phyloP scores from a whole-genome alignment of 1,140 invertebrate species.

The Aphelenchoides avenae region DNA sequence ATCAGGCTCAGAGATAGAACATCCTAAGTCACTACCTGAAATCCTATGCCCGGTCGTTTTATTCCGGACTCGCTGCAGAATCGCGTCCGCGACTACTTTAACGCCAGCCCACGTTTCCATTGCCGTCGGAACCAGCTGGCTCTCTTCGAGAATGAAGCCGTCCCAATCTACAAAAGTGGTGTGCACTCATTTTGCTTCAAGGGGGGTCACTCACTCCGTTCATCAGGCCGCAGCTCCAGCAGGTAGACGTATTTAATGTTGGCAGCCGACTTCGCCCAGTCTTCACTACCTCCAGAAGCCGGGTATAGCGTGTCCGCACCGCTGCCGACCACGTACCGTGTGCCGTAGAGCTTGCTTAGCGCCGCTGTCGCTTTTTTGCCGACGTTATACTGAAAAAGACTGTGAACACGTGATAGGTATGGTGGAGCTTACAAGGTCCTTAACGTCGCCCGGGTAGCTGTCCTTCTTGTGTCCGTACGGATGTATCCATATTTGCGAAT shows the following conservation, averaged over 20 bases:
- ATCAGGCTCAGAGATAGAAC: too few relatives aligned
- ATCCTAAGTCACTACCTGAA: background rate
- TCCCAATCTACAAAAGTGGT: conserved; percentile 60
- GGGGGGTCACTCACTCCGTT: conserved; percentile 55
- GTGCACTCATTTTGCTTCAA: too few relatives aligned
- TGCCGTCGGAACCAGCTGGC: conserved; percentile 55
- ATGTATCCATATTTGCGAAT: conserved; percentile 60
- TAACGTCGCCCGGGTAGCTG: conserved; percentile 55
- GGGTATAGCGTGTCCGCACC: conserved; percentile 57
- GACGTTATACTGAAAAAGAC: conserved; percentile 53
- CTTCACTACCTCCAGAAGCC: conserved; percentile 58
- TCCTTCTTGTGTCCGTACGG: conserved; percentile 57
- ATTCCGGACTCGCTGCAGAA: conserved; percentile 40
- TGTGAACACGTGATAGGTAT: background rate
- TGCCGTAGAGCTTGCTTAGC: conserved; percentile 52
- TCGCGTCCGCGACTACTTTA: conserved; percentile 55
- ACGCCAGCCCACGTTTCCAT: conserved; percentile 58
- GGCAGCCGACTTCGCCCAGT: conserved; percentile 56
- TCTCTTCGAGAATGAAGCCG: conserved; percentile 56
- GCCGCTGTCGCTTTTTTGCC: conserved; percentile 52
- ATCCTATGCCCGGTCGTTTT: conserved; percentile 3
- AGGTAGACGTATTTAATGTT: conserved; percentile 56
- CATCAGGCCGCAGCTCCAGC: conserved; percentile 56
- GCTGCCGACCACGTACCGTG: conserved; percentile 55
- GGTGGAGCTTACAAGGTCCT: conserved; percentile 49